Conservation (phyloP, 2,888 invertebrate species). For the Psylliodes chrysocephalus region DNA sequence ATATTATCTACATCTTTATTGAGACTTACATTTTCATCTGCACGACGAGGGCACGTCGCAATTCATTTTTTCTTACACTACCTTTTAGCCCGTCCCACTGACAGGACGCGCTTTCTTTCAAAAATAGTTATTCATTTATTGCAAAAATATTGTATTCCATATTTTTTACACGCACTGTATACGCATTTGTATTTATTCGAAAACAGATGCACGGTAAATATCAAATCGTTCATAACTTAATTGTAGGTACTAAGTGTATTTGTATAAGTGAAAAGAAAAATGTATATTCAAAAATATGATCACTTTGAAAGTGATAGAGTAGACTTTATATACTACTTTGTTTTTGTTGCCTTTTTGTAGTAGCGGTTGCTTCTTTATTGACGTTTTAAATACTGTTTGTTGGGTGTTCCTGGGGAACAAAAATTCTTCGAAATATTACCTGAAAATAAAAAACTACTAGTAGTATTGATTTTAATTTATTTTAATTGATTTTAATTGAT, state of each 20-base stretch:
- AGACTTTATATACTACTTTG: neutral
- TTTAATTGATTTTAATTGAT: too few relatives aligned
- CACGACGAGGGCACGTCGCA: too few relatives aligned
- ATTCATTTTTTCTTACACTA: too few relatives aligned
- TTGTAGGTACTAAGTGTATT: neutral
- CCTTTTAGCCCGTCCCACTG: too few relatives aligned
- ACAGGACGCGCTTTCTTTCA: too few relatives aligned
- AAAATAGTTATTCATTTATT: too few relatives aligned
- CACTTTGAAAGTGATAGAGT: neutral
- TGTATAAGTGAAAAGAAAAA: neutral
- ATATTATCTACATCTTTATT: too few relatives aligned
- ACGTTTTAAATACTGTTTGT: neutral
- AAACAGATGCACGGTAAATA: constrained; percentile 6
- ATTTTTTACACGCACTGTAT: too few relatives aligned
- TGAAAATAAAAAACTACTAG: too few relatives aligned
- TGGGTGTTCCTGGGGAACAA: neutral
- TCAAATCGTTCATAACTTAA: neutral
- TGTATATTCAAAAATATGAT: neutral
- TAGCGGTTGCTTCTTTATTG: neutral
- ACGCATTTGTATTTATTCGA: neutral
- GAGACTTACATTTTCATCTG: too few relatives aligned
- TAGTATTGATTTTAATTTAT: too few relatives aligned
- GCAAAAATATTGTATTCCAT: too few relatives aligned
- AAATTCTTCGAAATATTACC: neutral
- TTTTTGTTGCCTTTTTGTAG: neutral